Conservation (phyloP, 37 sponge, comb jelly and placozoan genomes). For the Tethya wilhelma region DNA sequence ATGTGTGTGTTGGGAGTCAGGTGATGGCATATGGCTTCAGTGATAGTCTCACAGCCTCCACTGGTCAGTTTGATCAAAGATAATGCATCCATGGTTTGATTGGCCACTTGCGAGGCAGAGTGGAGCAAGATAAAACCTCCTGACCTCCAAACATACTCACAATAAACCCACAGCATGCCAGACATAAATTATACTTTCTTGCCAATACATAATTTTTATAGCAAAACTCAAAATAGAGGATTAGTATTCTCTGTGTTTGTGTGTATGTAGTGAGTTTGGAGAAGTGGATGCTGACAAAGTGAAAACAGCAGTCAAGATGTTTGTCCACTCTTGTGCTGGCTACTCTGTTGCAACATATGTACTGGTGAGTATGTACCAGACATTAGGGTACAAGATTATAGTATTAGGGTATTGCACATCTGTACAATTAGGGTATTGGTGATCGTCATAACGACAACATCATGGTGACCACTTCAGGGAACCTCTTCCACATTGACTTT, state of each 20-base stretch:
- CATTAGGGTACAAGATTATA: not conserved
- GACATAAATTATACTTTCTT: no score
- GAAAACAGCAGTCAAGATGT: constrained; percentile 67
- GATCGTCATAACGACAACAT: constrained; percentile 98
- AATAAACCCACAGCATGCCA: no score
- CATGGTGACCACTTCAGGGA: constrained; percentile 90
- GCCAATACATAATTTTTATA: no score
- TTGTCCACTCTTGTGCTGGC: constrained; percentile 87
- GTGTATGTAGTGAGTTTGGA: constrained; percentile 54
- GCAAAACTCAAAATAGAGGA: no score
- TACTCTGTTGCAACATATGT: constrained; percentile 93
- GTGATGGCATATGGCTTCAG: not conserved
- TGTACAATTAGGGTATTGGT: constrained; percentile 76
- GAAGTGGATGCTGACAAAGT: constrained; percentile 65
- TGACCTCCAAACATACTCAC: no score
- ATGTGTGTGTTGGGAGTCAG: not conserved
- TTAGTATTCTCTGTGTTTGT: no score
- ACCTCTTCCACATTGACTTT: constrained; percentile 98
- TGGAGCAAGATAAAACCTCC: no score
- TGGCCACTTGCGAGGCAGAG: no score
- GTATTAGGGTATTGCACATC: not conserved
- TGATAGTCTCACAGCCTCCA: not conserved
- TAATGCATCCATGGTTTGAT: no score
- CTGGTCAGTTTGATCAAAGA: no score
- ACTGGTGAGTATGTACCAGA: constrained; percentile 61